phyloP scores from a whole-genome alignment of 2,888 invertebrate species.

The Macrophya alboannulata region DNA sequence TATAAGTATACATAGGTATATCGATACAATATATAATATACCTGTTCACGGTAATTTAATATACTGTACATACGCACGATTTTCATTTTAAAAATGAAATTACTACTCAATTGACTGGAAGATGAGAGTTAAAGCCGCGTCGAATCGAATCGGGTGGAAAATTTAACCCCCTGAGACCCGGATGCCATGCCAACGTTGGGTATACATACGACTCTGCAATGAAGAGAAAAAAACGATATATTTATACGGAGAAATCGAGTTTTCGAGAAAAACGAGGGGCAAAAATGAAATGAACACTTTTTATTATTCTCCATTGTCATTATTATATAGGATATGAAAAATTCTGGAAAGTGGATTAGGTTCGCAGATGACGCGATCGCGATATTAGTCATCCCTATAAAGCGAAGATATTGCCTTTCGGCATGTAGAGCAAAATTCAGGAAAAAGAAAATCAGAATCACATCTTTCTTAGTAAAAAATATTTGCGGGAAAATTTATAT shows the following conservation, averaged over 20 bases:
- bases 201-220: neutral
- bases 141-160: conserved; percentile 31
- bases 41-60: neutral
- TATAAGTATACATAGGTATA: neutral
- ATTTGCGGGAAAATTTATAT: no score
- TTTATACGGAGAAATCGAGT: conserved; percentile 29
- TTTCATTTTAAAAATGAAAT: conserved; percentile 36
- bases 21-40: neutral
- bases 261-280: neutral
- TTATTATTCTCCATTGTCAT: neutral
- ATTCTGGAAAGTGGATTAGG: neutral
- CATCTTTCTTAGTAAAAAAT: neutral
- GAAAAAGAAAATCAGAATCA: neutral
- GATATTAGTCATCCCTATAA: neutral
- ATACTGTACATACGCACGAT: neutral
- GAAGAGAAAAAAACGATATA: conserved; percentile 20
- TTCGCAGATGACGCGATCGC: neutral
- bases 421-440: no score
- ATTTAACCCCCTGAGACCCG: conserved; percentile 26
- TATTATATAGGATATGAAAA: neutral
- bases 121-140: neutral
- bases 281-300: neutral
- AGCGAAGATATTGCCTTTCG: neutral
- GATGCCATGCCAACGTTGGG: neutral
- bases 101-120: conserved; percentile 31